Base-by-base conservation (phyloP, 2,113 vertebrate genomes). In the Albula goreensis region DNA sequence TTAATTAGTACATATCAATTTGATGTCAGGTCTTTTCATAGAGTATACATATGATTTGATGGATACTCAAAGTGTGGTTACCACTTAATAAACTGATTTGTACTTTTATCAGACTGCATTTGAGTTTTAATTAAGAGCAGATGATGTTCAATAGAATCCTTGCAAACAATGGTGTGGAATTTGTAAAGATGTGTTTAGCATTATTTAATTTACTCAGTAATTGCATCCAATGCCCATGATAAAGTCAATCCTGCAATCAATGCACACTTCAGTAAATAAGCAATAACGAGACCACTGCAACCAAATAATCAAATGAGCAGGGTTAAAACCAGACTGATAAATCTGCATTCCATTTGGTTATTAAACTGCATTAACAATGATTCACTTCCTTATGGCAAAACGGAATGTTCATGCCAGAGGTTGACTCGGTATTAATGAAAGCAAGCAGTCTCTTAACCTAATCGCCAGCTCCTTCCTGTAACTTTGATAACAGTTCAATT, bases 341-440 rank as follows among this genome's bases (percentile, higher is more conserved):
- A 41, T 41, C 31, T 41, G 31, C 2, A 50, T 49, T 31, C 63
- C 63, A 77, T 83, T 82, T 63, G 17, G 11, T 74, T 31, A 31
- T 74, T 48, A 83, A 83, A 66, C 31, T 8, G 13, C n/a, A 25
- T 31, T 19, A 41, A 31, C 50, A 49, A 50, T 52, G 78, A 84
- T 41, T 52, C 13, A 78, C 50, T 77, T 22, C 11, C 2, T 56
- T 70, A 83, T 70, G 22, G 48, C 48, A 17, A 17, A 52, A n/a
- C 52, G 50, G 50, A 77, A 84, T 53, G 83, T 13, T 74, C 63
- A 70, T 8, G 63, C 49, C 48, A 51, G 41, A 15, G 66, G 48
- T 31, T 13, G 19, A 60, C 81, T 77, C 83, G 50, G 31, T 84
- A 78, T 84, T 84, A 84, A 84, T 77, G 66, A 84, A 66, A 17